A percentile compares a stretch with the other conserved stretches of the same genome.
Evolutionary conservation across 1,140 invertebrate species (phyloP).

Genomic region (Coelopa frigida): DNA sequence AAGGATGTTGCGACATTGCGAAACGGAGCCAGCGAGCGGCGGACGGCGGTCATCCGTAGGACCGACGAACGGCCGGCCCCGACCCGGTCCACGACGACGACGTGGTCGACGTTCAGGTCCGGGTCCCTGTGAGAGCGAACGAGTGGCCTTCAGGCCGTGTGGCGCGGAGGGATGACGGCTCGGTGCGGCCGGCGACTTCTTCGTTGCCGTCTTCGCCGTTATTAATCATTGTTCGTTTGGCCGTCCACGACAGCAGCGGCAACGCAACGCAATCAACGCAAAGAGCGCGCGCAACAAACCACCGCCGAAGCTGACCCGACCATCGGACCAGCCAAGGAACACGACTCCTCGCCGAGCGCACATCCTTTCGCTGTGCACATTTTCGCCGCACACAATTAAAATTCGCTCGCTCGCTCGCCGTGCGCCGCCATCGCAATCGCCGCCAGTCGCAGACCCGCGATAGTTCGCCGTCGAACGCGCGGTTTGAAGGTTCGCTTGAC

Average conservation of each 20-base stretch:
- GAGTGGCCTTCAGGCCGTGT: too few relatives aligned
- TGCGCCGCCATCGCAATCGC: constrained; percentile 4
- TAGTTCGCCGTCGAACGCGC: constrained; percentile 30
- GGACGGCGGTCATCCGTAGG: too few relatives aligned
- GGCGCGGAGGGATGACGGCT: too few relatives aligned
- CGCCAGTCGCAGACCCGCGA: constrained; percentile 10
- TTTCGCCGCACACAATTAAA: constrained; percentile 43
- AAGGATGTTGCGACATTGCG: too few relatives aligned
- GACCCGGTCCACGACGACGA: too few relatives aligned
- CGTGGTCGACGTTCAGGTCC: too few relatives aligned
- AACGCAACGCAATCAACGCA: constrained; percentile 14
- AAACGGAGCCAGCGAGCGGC: too few relatives aligned
- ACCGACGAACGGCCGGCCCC: too few relatives aligned
- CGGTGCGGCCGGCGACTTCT: constrained; percentile 23
- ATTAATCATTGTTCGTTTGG: constrained; percentile 44
- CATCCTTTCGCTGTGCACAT: constrained; percentile 1
- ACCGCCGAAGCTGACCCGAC: too few relatives aligned
- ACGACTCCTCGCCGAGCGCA: not conserved
- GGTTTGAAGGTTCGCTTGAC: constrained; percentile 39
- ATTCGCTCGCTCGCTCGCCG: constrained; percentile 29
- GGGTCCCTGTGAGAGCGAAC: too few relatives aligned
- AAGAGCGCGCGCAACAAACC: not conserved
- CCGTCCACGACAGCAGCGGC: constrained; percentile 42
- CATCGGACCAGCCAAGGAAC: too few relatives aligned
- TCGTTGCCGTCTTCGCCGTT: constrained; percentile 38